Conservation (phyloP, 2,113 vertebrate species). For the Eurystomus gularis region DNA sequence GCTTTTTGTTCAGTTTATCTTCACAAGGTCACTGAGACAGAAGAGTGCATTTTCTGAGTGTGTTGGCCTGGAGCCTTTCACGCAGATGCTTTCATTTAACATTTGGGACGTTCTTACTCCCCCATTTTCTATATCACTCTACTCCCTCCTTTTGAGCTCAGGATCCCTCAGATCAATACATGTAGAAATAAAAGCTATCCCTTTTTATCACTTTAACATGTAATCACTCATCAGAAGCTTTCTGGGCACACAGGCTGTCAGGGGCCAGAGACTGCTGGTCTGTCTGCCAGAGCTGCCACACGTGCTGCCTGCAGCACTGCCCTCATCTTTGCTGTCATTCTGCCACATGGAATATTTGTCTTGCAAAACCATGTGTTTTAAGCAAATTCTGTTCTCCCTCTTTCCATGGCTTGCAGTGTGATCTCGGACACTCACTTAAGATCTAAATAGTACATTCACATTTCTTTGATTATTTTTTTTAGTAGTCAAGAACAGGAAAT, state of each 20-base stretch:
- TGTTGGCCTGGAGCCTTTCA: conserved; percentile 37
- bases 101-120: background rate
- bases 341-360: background rate
- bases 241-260: background rate
- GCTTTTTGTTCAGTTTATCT: conserved; percentile 57
- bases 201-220: background rate
- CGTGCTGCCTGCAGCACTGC: background rate
- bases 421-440: background rate
- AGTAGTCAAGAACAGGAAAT: background rate
- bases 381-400: background rate
- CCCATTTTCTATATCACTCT: background rate
- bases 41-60: conserved; percentile 31
- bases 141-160: background rate
- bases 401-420: background rate
- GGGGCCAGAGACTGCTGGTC: background rate
- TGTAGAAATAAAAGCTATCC: background rate
- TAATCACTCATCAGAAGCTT: background rate
- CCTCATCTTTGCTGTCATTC: conserved; percentile 14
- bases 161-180: background rate
- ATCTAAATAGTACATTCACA: background rate
- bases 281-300: background rate
- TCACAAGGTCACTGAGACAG: conserved; percentile 65
- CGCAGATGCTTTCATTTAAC: background rate
- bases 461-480: background rate
- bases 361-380: background rate